Percentiles rank a stretch among this genome's conserved stretches.
Conservation (phyloP, 1,140 invertebrate genomes). For the Acromyrmex heyeri region DNA sequence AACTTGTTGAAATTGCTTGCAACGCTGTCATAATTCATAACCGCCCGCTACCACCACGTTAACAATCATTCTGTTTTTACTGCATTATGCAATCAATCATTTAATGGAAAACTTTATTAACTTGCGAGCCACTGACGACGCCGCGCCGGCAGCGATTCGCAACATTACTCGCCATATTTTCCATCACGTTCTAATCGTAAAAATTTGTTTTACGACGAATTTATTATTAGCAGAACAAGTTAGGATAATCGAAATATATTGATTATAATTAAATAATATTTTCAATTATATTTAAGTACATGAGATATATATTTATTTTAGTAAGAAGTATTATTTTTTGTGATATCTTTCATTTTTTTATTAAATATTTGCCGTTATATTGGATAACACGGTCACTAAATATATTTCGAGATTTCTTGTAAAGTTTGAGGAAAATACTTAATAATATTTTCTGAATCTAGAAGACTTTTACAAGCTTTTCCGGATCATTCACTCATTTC, state of each 20-base stretch:
- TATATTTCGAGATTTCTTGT: neutral
- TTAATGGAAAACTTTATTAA: conserved; percentile 51
- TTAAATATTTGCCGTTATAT: neutral
- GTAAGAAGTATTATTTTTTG: neutral
- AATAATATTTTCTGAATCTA: neutral
- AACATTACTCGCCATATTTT: conserved; percentile 1
- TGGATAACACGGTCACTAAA: neutral
- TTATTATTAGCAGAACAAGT: neutral
- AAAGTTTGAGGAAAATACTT: neutral
- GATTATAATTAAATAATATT: neutral
- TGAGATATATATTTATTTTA: neutral
- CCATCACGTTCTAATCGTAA: neutral
- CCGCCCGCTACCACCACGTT: conserved; percentile 59
- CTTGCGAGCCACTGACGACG: neutral
- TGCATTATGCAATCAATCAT: conserved; percentile 51
- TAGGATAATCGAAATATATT: neutral
- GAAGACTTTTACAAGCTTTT: neutral
- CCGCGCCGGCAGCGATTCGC: neutral
- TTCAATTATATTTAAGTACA: neutral
- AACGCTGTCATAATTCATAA: conserved; percentile 74
- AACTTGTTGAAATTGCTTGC: conserved; percentile 77
- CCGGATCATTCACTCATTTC: neutral
- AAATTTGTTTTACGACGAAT: neutral
- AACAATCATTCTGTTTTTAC: conserved; percentile 61
- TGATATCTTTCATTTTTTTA: neutral